These are phyloP conservation scores for Pomatorhinus ruficollis DNA, from an alignment of 2,113 vertebrate species.

Conservation along the genomic window DNA sequence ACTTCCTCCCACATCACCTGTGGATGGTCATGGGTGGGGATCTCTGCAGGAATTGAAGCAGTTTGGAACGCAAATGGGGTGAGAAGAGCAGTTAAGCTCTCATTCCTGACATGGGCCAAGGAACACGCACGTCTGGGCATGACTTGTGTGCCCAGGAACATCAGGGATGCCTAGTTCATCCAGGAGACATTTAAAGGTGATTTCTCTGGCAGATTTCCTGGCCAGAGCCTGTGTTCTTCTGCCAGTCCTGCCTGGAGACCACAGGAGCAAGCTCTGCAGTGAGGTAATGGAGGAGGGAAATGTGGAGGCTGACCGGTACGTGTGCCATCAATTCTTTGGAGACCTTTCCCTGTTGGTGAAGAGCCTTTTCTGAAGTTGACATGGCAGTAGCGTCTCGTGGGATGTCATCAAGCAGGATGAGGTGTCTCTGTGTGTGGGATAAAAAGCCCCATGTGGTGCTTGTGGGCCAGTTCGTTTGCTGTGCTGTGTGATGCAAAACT, in stretches of 20 bases:
- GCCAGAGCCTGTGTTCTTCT: not conserved
- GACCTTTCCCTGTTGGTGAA: not conserved
- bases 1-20: not conserved
- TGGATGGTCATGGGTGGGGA: not conserved
- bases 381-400: not conserved
- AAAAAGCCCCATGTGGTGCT: not conserved
- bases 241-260: not conserved
- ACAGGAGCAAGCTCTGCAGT: not conserved
- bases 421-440: not conserved
- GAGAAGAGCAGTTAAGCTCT: not conserved
- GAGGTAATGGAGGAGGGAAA: not conserved
- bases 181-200: not conserved
- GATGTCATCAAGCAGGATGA: not conserved
- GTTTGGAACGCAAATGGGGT: not conserved
- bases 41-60: not conserved
- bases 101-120: not conserved
- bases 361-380: not conserved
- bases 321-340: accelerated
- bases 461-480: not conserved
- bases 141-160: not conserved
- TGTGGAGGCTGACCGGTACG: accelerated
- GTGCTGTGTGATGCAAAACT: not conserved
- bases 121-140: not conserved
- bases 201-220: not conserved
- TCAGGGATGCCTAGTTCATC: not conserved